These are phyloP conservation scores for Thinocorus orbignyianus DNA, from an alignment of 2,113 vertebrate species.

Conservation along the genomic window DNA sequence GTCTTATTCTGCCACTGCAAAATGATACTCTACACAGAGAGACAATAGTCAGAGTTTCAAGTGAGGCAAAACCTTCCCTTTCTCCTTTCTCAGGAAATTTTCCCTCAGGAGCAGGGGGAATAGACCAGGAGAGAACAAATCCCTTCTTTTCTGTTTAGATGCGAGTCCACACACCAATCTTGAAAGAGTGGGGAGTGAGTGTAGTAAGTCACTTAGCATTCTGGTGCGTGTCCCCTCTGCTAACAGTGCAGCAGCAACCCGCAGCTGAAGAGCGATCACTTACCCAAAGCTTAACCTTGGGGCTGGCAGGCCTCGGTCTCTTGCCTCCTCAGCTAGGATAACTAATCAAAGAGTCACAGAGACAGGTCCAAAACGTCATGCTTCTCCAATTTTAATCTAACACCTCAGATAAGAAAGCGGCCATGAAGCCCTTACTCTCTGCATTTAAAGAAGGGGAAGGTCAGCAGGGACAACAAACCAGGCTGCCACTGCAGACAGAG, in stretches of 20 bases:
- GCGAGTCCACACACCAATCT: not conserved
- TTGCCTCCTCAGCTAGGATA: not conserved
- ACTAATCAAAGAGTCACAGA: constrained; percentile 30
- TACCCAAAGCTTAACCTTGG: constrained; percentile 42
- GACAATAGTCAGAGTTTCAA: not conserved
- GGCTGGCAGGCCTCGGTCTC: not conserved
- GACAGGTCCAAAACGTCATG: not conserved
- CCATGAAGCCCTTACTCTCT: not conserved
- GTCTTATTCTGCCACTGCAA: not conserved
- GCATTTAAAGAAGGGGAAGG: not conserved
- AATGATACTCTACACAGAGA: not conserved
- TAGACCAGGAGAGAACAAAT: not conserved
- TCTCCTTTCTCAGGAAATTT: not conserved
- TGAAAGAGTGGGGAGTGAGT: not conserved
- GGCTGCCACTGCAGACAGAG: not conserved
- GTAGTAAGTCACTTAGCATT: constrained; percentile 31
- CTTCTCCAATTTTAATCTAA: constrained; percentile 26
- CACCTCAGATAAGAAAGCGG: not conserved
- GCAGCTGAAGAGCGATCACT: not conserved
- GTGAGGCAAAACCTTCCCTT: not conserved
- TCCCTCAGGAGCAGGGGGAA: not conserved
- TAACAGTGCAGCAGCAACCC: not conserved
- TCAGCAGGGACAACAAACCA: not conserved
- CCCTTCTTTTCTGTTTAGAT: not conserved
- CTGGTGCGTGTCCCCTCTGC: not conserved